Conservation (phyloP, 2,113 vertebrate genomes). For the Sminthopsis crassicaudata region DNA sequence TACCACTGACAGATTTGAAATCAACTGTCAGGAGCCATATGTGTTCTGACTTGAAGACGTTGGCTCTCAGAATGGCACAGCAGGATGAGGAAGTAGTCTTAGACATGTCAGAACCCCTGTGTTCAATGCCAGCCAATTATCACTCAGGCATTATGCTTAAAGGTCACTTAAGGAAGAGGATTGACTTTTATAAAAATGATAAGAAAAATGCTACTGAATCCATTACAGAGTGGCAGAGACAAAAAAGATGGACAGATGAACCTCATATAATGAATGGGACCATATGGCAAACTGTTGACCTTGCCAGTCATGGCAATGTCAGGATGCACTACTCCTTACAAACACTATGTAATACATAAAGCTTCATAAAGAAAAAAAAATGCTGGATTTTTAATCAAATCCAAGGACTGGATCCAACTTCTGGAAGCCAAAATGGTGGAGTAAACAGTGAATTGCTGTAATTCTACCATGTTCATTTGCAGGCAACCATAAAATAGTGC, state of each 20-base stretch:
- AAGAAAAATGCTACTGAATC: not conserved
- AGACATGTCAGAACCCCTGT: accelerated
- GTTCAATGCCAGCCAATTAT: not conserved
- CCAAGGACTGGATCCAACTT: not conserved
- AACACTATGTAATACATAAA: not conserved
- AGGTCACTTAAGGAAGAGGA: constrained; percentile 12
- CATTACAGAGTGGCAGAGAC: accelerated
- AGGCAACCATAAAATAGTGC: no score
- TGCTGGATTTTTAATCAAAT: not conserved
- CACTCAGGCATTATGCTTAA: not conserved
- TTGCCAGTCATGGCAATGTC: not conserved
- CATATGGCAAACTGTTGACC: not conserved
- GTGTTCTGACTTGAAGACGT: not conserved
- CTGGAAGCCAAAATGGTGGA: no score
- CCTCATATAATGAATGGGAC: not conserved
- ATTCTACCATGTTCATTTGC: no score
- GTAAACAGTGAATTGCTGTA: no score
- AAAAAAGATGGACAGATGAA: not conserved
- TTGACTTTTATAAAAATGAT: accelerated
- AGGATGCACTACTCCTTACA: not conserved
- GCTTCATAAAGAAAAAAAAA: not conserved
- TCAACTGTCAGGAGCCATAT: accelerated
- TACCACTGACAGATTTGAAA: no score
- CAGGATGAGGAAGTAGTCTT: accelerated
- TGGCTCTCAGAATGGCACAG: not conserved